phyloP scores from a whole-genome alignment of 1,140 invertebrate species.

The Orius laevigatus region DNA sequence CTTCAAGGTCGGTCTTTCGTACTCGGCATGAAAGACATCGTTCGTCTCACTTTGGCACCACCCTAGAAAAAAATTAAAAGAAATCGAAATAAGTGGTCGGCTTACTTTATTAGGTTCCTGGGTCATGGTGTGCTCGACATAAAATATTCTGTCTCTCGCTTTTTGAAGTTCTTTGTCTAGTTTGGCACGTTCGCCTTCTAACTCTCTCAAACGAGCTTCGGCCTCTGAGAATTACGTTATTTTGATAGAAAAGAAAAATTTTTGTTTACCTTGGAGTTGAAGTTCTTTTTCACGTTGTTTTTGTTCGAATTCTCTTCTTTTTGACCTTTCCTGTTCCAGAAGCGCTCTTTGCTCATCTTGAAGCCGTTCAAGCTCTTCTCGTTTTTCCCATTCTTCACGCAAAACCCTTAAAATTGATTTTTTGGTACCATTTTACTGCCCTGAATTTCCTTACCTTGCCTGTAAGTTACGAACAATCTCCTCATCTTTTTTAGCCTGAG shows the following conservation, averaged over 20 bases:
- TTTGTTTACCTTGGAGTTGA: slow-evolving; percentile 40
- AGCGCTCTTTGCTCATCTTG: slow-evolving; percentile 56
- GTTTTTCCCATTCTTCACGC: slow-evolving; percentile 64
- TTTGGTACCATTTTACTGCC: slow-evolving; percentile 14
- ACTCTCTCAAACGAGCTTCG: slow-evolving; percentile 39
- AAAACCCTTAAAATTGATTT: slow-evolving; percentile 36
- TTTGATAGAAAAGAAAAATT: neutral
- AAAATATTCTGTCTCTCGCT: slow-evolving; percentile 26
- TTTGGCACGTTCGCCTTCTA: slow-evolving; percentile 47
- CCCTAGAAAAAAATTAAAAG: slow-evolving; percentile 14
- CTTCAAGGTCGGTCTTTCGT: slow-evolving; percentile 30
- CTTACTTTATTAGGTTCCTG: slow-evolving; percentile 11
- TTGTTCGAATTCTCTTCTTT: slow-evolving; percentile 53
- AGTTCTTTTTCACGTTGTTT: slow-evolving; percentile 52
- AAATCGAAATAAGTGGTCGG: neutral
- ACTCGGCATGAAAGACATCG: slow-evolving; percentile 39
- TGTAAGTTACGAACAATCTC: slow-evolving; percentile 61
- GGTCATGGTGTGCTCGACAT: slow-evolving; percentile 14
- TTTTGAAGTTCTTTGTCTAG: slow-evolving; percentile 47
- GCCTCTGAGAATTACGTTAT: slow-evolving; percentile 35
- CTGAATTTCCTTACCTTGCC: slow-evolving; percentile 32
- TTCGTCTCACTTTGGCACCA: slow-evolving; percentile 29
- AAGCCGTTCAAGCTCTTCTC: slow-evolving; percentile 57
- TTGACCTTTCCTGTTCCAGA: slow-evolving; percentile 52
- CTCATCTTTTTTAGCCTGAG: slow-evolving; percentile 65